A percentile compares a stretch with the other conserved stretches of the same genome.
Conservation (phyloP, 2,797 vertebrate genomes). For the Tokudaia tokunoshimensis region DNA sequence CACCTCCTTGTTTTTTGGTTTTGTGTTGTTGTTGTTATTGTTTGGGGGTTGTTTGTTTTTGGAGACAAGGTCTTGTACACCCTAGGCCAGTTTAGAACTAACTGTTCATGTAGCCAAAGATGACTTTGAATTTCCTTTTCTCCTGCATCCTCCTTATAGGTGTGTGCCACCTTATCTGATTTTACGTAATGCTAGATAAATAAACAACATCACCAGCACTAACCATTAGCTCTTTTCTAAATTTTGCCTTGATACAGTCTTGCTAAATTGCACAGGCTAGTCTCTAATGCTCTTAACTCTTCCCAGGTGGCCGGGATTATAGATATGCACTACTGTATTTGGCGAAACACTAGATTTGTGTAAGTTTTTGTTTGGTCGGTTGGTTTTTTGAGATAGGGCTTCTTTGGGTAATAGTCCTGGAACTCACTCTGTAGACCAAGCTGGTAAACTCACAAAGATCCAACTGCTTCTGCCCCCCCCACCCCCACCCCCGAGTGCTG, state of each 20-base stretch:
- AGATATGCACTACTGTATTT: background rate
- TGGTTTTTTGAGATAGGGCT: background rate
- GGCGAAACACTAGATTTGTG: background rate
- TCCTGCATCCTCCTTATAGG: background rate
- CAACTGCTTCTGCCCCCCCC: too few relatives aligned
- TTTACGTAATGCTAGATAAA: background rate
- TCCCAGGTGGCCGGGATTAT: background rate
- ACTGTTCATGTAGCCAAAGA: background rate
- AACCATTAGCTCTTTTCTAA: background rate
- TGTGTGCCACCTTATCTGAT: background rate
- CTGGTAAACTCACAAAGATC: background rate
- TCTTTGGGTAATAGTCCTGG: background rate
- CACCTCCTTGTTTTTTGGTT: background rate
- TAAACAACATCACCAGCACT: too few relatives aligned
- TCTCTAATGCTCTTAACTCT: background rate
- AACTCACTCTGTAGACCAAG: background rate
- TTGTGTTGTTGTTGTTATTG: background rate
- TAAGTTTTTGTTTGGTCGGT: background rate
- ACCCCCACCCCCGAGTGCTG: background rate
- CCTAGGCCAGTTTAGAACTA: background rate
- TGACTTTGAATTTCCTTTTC: background rate
- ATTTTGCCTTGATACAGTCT: background rate
- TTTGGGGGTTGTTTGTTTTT: background rate
- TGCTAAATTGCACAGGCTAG: background rate
- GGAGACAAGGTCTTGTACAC: background rate